Percentiles rank a stretch among this genome's conserved stretches.
These are phyloP conservation scores for Axis porcinus DNA, from an alignment of 2,113 vertebrate genomes.

Conservation along the genomic window DNA sequence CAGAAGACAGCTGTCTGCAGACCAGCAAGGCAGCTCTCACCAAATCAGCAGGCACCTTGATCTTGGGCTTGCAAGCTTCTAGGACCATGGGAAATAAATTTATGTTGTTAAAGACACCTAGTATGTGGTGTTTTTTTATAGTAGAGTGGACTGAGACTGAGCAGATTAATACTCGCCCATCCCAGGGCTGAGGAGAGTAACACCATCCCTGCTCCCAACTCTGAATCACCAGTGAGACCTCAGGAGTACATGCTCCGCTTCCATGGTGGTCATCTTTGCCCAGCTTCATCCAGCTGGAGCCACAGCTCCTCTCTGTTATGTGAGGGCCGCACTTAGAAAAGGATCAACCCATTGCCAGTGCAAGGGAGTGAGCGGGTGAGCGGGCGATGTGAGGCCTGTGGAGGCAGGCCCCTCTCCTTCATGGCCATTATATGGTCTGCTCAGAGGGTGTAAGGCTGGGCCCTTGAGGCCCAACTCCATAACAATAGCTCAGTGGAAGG, in stretches of 20 bases:
- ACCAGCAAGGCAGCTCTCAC: background rate
- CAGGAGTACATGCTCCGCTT: background rate
- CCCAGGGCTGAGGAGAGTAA: background rate
- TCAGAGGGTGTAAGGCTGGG: background rate
- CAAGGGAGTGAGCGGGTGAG: background rate
- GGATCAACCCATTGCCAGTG: background rate
- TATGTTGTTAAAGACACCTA: background rate
- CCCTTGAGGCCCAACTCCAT: background rate
- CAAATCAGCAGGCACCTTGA: background rate
- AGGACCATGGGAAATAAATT: background rate
- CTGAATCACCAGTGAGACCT: background rate
- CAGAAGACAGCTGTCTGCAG: background rate
- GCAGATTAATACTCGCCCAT: background rate
- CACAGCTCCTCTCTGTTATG: background rate
- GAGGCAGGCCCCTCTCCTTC: background rate
- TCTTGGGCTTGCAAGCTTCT: background rate
- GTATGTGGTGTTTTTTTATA: background rate
- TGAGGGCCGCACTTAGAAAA: background rate
- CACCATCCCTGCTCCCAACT: background rate
- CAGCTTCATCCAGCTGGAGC: background rate
- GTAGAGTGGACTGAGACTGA: background rate
- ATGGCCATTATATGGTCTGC: background rate
- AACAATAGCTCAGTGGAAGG: background rate
- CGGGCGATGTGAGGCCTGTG: background rate
- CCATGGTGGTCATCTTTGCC: background rate